phyloP scores from a whole-genome alignment of 2,888 invertebrate species.

The Priocnemis perturbator region DNA sequence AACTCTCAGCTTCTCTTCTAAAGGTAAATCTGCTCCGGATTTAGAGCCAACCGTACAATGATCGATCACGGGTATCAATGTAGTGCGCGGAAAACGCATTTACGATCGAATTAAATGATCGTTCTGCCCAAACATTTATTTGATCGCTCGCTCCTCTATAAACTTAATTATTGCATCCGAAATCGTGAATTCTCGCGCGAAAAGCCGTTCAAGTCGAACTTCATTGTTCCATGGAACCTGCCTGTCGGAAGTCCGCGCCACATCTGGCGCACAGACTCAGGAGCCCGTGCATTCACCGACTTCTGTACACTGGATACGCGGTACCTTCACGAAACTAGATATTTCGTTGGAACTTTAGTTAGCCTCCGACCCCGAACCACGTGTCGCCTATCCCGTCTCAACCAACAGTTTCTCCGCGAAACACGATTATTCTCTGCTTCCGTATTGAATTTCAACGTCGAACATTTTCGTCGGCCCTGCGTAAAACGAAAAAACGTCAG shows the following conservation, averaged over 20 bases:
- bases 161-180: no score
- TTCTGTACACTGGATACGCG: conserved; percentile 34
- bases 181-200: not conserved
- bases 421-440: no score
- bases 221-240: conserved; percentile 37
- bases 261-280: conserved; percentile 66
- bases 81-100: not conserved
- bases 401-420: no score
- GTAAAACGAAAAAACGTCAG: no score
- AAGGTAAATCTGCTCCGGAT: not conserved
- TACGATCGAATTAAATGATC: not conserved
- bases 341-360: conserved; percentile 39
- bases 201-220: conserved; percentile 29
- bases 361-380: conserved; percentile 31
- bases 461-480: no score
- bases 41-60: conserved; percentile 8
- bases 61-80: conserved; percentile 5
- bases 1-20: no score
- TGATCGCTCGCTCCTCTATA: no score
- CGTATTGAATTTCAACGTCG: no score
- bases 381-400: not conserved
- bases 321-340: conserved; percentile 30
- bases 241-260: conserved; percentile 31
- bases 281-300: conserved; percentile 22
- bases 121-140: no score